Evolutionary conservation across 2,888 invertebrate genomes (phyloP).

Genomic region (Erebia aethiops): DNA sequence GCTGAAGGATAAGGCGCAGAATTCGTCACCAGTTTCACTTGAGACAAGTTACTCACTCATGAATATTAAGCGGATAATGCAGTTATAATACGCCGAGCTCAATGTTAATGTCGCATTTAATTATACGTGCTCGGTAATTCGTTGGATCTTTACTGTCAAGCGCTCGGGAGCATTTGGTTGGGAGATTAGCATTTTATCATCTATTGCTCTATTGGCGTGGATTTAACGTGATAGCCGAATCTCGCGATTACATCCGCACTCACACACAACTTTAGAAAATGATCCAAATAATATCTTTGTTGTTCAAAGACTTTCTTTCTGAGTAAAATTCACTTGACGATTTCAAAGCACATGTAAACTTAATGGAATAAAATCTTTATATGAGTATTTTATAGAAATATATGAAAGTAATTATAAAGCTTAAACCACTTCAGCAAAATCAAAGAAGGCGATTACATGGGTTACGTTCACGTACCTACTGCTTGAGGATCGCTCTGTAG

Average conservation of each 20-base stretch:
- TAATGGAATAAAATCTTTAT: too few species aligned
- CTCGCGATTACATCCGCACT: too few species aligned
- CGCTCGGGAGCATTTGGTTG: constrained; percentile 33
- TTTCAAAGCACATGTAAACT: too few species aligned
- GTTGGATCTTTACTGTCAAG: constrained; percentile 48
- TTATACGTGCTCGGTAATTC: constrained; percentile 58
- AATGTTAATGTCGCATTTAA: constrained; percentile 62
- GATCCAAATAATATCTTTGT: background rate
- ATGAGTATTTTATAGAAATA: too few species aligned
- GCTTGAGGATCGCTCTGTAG: too few species aligned
- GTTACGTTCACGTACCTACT: too few species aligned
- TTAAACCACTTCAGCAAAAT: too few species aligned
- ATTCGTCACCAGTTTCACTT: constrained; percentile 69
- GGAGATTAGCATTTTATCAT: constrained; percentile 45
- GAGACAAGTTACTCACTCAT: constrained; percentile 61
- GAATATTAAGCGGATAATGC: constrained; percentile 77
- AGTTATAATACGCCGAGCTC: constrained; percentile 67
- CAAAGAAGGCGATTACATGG: too few species aligned
- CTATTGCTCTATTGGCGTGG: constrained; percentile 34
- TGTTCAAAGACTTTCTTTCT: too few species aligned
- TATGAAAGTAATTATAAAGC: too few species aligned
- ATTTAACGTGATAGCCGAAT: background rate
- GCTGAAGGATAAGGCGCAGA: constrained; percentile 61
- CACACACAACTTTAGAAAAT: too few species aligned
- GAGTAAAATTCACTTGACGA: too few species aligned